A percentile compares a stretch with the other conserved stretches of the same genome.
These are phyloP conservation scores for Gryllus longicercus DNA, from an alignment of 2,888 invertebrate genomes.

Conservation along the genomic window DNA sequence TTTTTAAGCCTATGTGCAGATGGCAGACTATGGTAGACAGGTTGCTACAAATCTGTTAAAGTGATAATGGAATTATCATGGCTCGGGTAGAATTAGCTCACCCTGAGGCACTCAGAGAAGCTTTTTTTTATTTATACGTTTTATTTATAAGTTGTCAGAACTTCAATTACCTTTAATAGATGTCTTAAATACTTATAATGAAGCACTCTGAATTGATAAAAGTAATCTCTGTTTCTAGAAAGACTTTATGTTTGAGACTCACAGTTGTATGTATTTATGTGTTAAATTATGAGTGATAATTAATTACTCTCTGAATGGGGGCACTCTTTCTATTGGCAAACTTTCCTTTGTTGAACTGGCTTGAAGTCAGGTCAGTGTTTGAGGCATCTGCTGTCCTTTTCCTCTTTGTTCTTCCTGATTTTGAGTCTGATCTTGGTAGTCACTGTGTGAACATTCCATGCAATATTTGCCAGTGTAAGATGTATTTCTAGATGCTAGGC, in stretches of 20 bases:
- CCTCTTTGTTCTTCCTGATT: too few relatives aligned
- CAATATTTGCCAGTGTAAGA: not conserved
- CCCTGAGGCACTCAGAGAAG: too few relatives aligned
- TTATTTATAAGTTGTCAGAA: too few relatives aligned
- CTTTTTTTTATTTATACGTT: too few relatives aligned
- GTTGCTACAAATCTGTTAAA: not conserved
- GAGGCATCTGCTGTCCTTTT: too few relatives aligned
- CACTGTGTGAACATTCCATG: not conserved
- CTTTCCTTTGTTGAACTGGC: too few relatives aligned
- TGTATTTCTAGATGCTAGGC: not conserved
- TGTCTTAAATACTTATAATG: not conserved
- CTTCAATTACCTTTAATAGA: not conserved
- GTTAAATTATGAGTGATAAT: too few relatives aligned
- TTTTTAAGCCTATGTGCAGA: not conserved
- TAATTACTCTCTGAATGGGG: too few relatives aligned
- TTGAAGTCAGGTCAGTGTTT: too few relatives aligned
- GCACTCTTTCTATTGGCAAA: too few relatives aligned
- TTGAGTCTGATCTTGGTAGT: not conserved
- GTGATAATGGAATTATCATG: not conserved
- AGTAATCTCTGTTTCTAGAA: not conserved
- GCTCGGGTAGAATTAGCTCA: not conserved
- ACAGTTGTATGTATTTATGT: too few relatives aligned
- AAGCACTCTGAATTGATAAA: not conserved
- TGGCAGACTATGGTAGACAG: not conserved
- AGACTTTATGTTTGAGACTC: not conserved